Percentiles rank a stretch among this genome's conserved stretches.
Conservation (phyloP, 2,113 vertebrate genomes). For the Arvicanthis niloticus region DNA sequence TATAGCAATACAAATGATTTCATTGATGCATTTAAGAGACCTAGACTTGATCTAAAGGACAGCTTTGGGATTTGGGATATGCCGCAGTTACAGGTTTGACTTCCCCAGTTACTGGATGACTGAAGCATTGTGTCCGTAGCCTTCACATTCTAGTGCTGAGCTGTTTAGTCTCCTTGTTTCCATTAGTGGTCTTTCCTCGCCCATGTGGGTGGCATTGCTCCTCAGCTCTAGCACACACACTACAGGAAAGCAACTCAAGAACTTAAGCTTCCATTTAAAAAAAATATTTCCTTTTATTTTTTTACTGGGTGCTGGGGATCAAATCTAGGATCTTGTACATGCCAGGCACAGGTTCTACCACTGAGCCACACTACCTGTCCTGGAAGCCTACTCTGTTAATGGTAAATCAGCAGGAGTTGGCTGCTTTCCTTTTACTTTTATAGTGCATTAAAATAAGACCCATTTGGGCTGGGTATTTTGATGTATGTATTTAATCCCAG, state of each 20-base stretch:
- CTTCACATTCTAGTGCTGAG: not conserved
- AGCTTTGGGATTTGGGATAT: not conserved
- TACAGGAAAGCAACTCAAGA: not conserved
- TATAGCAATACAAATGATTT: not conserved
- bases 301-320: not conserved
- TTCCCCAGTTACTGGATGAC: not conserved
- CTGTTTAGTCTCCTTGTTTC: not conserved
- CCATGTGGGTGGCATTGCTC: not conserved
- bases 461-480: not conserved
- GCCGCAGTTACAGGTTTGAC: not conserved
- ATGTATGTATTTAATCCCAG: not conserved
- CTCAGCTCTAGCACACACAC: rapidly evolving
- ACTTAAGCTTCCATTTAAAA: not conserved
- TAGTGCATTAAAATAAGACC: not conserved
- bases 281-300: not conserved
- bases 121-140: not conserved
- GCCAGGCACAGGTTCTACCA: too few species aligned
- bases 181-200: not conserved
- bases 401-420: not conserved
- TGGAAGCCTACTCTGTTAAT: not conserved
- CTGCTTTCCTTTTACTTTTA: not conserved
- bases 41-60: not conserved
- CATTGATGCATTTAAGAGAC: not conserved
- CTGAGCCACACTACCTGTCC: not conserved
- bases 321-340: not conserved